Evolutionary conservation across 2,113 vertebrate genomes (phyloP).

Genomic region (Neotragus moschatus): DNA sequence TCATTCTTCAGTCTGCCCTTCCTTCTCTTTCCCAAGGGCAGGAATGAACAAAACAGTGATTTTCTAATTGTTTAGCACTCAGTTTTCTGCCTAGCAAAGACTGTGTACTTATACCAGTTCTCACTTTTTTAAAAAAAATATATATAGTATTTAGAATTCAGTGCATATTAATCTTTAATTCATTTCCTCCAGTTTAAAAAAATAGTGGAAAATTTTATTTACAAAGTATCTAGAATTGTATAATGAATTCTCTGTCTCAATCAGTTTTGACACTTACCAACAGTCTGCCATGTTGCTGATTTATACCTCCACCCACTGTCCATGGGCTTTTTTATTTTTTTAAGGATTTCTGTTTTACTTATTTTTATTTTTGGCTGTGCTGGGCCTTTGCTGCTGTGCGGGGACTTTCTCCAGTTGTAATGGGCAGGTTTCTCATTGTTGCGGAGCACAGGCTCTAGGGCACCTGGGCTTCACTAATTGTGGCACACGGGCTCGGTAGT

Average conservation of each 20-base stretch:
- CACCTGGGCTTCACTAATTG: not conserved
- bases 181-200: not conserved
- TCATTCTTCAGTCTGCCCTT: not conserved
- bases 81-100: slow-evolving; percentile 22
- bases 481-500: rapidly evolving
- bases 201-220: not conserved
- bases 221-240: not conserved
- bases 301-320: not conserved
- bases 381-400: not conserved
- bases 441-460: not conserved
- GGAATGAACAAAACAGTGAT: not conserved
- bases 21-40: not conserved
- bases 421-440: rapidly evolving
- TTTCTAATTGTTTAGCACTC: not conserved
- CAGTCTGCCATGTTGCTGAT: not conserved
- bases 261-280: not conserved
- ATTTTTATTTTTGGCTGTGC: not conserved
- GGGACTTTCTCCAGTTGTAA: not conserved
- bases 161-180: not conserved
- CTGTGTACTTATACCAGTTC: not conserved
- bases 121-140: not conserved
- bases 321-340: not conserved
- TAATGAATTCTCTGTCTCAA: not conserved
- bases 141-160: not conserved
- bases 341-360: not conserved